Base-by-base conservation (phyloP, 2,797 vertebrate genomes). In the Emys orbicularis region DNA sequence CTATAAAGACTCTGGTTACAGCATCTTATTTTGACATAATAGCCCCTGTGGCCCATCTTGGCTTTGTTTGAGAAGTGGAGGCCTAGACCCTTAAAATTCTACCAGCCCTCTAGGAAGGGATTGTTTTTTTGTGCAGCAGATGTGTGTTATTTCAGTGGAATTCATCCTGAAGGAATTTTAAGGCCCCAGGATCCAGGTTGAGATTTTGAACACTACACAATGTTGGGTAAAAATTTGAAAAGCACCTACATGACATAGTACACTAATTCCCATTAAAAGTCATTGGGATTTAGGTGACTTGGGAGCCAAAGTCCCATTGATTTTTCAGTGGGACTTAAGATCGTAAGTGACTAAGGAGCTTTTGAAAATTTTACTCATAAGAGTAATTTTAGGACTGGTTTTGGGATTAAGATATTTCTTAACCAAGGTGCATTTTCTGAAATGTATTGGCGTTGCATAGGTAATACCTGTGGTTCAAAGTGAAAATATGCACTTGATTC, bases 221-320 rank as follows among this genome's bases (percentile, higher is more conserved):
- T 19, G 89, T 18, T 86, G 31, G 41, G 47, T 90, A 83, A 92
- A 95, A 89, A 79, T 89, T 86, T 87, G 59, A 89, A 91, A 90
- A 96, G 4, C 1, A 65, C 2, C 8, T 88, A 44, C 61, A 37
- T 77, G 88, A 90, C 1, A 11, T 53, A 34, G 12, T 12, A 85
- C 34, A 2, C 34, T 65, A 77, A 53, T 18, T 90, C 37, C 3
- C 25, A 54, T 34, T 94, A 65, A 74, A 81, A 77, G 41, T 76
- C 92, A 94, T 54, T 31, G 94, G 87, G 37, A 41, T 2, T 93
- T 84, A 49, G 0, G 0, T 6, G 50, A 93, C 93, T 95, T 92
- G 12, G 6, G 83, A 49, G 47, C 11, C 34, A n/a, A 10, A 68
- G 18, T 37, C 34, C 61, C 18, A 37, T 11, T n/a, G 16, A 8